Evolutionary conservation across 2,797 vertebrate genomes (phyloP), one percentile per base, ranked within the genome.

Genomic region (Protosalanx chinensis): DNA sequence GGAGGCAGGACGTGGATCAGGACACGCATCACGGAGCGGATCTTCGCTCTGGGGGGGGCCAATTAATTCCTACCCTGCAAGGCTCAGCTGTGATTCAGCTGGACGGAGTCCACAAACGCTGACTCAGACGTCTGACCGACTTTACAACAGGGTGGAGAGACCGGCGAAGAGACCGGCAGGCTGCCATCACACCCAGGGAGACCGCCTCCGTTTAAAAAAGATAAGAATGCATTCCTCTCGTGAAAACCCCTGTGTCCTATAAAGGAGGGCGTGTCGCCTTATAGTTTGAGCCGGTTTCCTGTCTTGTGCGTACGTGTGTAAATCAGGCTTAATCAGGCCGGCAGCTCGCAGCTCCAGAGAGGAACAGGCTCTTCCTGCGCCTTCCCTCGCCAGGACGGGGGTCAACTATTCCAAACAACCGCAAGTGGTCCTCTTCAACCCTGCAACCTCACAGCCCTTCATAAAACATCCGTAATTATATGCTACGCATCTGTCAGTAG

Each of bases 1-100:
- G 0, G n/a, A 13, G 23, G 64, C 8, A n/a, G 84, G 85, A 86
- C 87, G 86, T 76, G 81, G 81, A 84, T 77, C 81, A 86, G 23
- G 87, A 88, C 81, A 90, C 77, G 91, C 92, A 89, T 90, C 86
- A 87, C 80, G 80, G 70, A 91, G 90, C 91, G 86, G 87, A 88
- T 87, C 92, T 85, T 81, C 76, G 73, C 80, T 86, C 30, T 79
- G 76, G 86, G 81, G 86, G 77, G 6, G 79, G 84, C 85, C 88
- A 90, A 91, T 91, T 90, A 91, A 85, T 79, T 65, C 87, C 83
- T 82, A 81, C 89, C 86, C 84, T 87, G 75, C 88, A 85, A 88
- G 86, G 88, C 83, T 87, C 79, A 81, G 82, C 80, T 82, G 83
- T 72, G 81, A 82, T 72, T 79, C 79, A 65, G 68, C 77, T 81